Evolutionary conservation across 2,113 vertebrate genomes (phyloP).

Genomic region (Narcine bancroftii): DNA sequence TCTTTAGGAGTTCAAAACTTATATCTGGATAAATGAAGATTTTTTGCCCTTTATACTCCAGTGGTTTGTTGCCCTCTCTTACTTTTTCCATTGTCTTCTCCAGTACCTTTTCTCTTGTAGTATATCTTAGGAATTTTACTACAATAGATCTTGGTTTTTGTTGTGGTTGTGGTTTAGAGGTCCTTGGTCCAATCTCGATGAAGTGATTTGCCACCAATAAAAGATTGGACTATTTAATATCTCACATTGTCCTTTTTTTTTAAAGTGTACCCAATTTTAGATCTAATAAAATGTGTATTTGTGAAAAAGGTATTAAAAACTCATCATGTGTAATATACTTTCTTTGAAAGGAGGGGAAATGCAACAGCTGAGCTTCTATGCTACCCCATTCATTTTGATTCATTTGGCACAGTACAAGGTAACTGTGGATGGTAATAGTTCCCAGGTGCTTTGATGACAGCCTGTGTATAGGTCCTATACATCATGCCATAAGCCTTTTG

Average conservation of each 20-base stretch:
- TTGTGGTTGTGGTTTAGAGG: too few species aligned
- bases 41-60: too few species aligned
- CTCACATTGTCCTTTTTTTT: neutral
- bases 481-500: slow-evolving; percentile 7
- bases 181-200: neutral
- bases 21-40: too few species aligned
- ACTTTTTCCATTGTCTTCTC: too few species aligned
- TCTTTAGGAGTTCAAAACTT: too few species aligned
- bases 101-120: too few species aligned
- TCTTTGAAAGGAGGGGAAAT: neutral
- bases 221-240: neutral
- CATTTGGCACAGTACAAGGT: neutral
- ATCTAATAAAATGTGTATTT: neutral
- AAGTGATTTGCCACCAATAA: neutral
- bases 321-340: neutral
- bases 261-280: neutral
- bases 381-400: too few species aligned
- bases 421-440: neutral
- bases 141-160: too few species aligned
- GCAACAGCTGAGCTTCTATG: neutral
- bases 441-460: neutral
- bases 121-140: too few species aligned
- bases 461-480: neutral
- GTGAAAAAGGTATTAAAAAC: neutral
- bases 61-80: too few species aligned